These are phyloP conservation scores for Tetragonisca angustula DNA, from an alignment of 2,888 invertebrate species.

Conservation along the genomic window DNA sequence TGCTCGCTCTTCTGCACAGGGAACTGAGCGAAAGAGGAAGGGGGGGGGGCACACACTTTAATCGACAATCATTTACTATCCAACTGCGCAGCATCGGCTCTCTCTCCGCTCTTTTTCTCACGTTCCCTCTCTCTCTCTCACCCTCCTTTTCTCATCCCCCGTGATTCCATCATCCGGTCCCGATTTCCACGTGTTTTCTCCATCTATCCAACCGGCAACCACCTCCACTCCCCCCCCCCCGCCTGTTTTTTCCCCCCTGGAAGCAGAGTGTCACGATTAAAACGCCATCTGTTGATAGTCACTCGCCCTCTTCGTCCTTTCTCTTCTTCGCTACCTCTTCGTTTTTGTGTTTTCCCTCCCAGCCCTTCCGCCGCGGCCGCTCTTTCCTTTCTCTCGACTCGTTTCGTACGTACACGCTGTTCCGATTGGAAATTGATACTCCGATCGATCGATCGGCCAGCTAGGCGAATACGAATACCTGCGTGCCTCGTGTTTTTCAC, in stretches of 20 bases:
- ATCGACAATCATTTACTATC: slow-evolving; percentile 81
- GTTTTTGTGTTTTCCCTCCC: not conserved
- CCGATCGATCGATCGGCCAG: slow-evolving; percentile 50
- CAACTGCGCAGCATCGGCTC: slow-evolving; percentile 52
- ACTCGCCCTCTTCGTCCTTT: slow-evolving; percentile 24
- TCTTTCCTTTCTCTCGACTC: not conserved
- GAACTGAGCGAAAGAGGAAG: slow-evolving; percentile 21
- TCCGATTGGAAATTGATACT: slow-evolving; percentile 74
- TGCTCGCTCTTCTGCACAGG: slow-evolving; percentile 49
- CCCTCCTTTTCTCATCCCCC: slow-evolving; percentile 9
- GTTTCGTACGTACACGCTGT: slow-evolving; percentile 30
- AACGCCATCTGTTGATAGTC: slow-evolving; percentile 79
- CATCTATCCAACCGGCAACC: slow-evolving; percentile 43
- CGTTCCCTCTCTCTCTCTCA: not conserved
- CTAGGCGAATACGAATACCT: not conserved
- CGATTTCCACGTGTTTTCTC: slow-evolving; percentile 41
- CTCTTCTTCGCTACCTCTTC: not conserved
- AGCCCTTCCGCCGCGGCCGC: not conserved
- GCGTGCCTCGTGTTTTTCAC: not conserved
- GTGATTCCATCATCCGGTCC: slow-evolving; percentile 16
- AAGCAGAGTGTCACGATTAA: slow-evolving; percentile 67
- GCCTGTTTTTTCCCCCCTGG: not conserved
- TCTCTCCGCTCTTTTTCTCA: slow-evolving; percentile 52
- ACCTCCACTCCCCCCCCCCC: slow-evolving; percentile 28
- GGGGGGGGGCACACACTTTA: slow-evolving; percentile 77